These are phyloP conservation scores for Tursiops truncatus DNA, from an alignment of 2,113 vertebrate genomes.

Conservation along the genomic window DNA sequence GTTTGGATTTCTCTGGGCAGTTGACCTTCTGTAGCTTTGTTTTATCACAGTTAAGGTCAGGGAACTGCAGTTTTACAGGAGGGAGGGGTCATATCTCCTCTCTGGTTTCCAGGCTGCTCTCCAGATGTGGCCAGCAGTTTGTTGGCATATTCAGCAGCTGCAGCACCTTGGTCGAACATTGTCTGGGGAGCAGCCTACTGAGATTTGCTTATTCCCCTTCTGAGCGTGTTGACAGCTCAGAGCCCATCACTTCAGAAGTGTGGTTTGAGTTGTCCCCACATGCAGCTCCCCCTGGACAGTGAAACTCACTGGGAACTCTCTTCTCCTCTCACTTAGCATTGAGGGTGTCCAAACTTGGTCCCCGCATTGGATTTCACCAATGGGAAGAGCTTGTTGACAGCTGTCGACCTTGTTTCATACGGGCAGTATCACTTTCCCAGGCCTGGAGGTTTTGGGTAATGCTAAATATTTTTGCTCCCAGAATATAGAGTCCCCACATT, in stretches of 20 bases:
- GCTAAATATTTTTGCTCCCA: background rate
- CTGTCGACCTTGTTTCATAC: background rate
- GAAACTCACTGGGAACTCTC: background rate
- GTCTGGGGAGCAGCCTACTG: background rate
- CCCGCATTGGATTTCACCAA: background rate
- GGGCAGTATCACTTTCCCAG: background rate
- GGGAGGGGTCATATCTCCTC: background rate
- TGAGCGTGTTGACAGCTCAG: background rate
- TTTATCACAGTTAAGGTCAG: background rate
- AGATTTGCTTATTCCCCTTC: background rate
- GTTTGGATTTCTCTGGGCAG: background rate
- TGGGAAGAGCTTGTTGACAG: background rate
- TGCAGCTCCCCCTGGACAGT: background rate
- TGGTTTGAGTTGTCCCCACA: background rate
- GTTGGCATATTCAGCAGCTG: background rate
- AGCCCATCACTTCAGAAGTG: background rate
- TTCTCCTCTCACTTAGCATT: rapidly evolving
- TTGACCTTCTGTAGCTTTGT: background rate
- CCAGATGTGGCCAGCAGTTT: background rate
- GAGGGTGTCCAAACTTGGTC: background rate
- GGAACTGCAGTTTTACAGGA: background rate
- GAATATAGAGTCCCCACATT: background rate
- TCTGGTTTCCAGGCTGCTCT: background rate
- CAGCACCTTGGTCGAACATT: background rate
- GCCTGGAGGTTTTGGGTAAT: background rate